phyloP scores from a whole-genome alignment of 1,140 invertebrate genomes.

The fruit fly (Drosophila melanogaster) region DNA sequence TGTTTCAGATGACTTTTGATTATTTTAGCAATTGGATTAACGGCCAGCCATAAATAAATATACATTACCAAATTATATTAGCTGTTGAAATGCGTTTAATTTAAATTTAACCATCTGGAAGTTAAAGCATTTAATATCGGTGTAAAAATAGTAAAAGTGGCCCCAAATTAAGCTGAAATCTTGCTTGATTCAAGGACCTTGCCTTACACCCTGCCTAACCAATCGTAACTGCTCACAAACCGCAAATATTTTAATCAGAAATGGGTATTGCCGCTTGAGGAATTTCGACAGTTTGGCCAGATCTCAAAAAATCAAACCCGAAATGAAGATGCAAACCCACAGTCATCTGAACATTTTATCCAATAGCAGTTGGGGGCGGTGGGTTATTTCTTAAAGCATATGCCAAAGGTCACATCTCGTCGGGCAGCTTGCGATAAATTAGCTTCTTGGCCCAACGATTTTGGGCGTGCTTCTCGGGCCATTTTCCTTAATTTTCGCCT shows the following conservation, averaged over 20 bases:
- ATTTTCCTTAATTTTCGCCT: slow-evolving; percentile 53
- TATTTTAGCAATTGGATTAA: slow-evolving; percentile 64
- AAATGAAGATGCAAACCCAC: slow-evolving; percentile 49
- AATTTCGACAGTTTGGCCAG: slow-evolving; percentile 39
- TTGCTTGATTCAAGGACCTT: slow-evolving; percentile 1
- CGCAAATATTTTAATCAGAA: slow-evolving; percentile 54
- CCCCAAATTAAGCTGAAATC: not conserved
- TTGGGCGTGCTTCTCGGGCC: slow-evolving; percentile 29
- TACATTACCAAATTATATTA: slow-evolving; percentile 58
- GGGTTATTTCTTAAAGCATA: slow-evolving; percentile 22
- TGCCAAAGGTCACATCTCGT: slow-evolving; percentile 45
- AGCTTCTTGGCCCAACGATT: slow-evolving; percentile 63
- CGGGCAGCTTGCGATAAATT: slow-evolving; percentile 59
- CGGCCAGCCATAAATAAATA: slow-evolving; percentile 60
- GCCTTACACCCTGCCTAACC: slow-evolving; percentile 9
- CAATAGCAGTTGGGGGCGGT: slow-evolving; percentile 7
- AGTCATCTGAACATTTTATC: slow-evolving; percentile 26
- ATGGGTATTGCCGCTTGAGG: slow-evolving; percentile 36
- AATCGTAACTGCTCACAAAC: slow-evolving; percentile 39
- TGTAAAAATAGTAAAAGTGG: slow-evolving; percentile 7
- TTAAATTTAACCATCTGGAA: slow-evolving; percentile 43
- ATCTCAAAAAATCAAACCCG: slow-evolving; percentile 48
- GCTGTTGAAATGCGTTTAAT: slow-evolving; percentile 56
- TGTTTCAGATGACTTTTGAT: slow-evolving; percentile 63
- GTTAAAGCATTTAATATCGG: slow-evolving; percentile 32